Base-by-base conservation (phyloP, 2,797 vertebrate species). In the Phoebastria nigripes region DNA sequence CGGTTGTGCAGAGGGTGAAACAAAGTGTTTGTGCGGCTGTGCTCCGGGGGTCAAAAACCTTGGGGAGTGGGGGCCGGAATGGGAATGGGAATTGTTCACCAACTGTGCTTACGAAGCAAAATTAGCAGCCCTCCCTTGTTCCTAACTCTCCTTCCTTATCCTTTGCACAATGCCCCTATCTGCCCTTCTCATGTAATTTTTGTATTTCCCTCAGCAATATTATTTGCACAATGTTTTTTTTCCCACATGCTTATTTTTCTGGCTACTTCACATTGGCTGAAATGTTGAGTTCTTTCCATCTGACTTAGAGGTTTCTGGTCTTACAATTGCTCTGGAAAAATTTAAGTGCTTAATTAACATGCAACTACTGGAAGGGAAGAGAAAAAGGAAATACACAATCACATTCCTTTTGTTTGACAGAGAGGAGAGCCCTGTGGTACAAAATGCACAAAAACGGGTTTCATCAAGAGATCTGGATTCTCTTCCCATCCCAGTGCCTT, bases 291-390 rank as follows among this genome's bases (percentile, higher is more conserved):
- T 93, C 89, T 88, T 97, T 95, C 92, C 94, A 69, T 95, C 89
- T 94, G 88, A 96, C 73, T 95, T 94, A 47, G 80, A 94, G 76
- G 52, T 89, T 95, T 95, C 92, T 95, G 74, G n/a, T 94, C 90
- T 94, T 91, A 74, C 37, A 93, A 8, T 87, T 89, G 39, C 56
- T 81, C 83, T 95, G 93, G 92, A 91, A 94, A 95, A 93, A 93
- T 61, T 3, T 51, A 59, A 96, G 90, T 26, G 56, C 87, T 94
- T 89, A 91, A 92, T 91, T 87, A 96, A 58, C 54, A 29, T 52
- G 86, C 49, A 90, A 29, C 88, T 77, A 35, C 67, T 95, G 81
- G 63, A 95, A 92, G 31, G 66, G 44, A 71, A 92, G 71, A 71
- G 85, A 65, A 90, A 25, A 93, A 70, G 70, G 69, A 92, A 93